phyloP scores from a whole-genome alignment of 2,888 invertebrate genomes.

The Crepidodera aurea region DNA sequence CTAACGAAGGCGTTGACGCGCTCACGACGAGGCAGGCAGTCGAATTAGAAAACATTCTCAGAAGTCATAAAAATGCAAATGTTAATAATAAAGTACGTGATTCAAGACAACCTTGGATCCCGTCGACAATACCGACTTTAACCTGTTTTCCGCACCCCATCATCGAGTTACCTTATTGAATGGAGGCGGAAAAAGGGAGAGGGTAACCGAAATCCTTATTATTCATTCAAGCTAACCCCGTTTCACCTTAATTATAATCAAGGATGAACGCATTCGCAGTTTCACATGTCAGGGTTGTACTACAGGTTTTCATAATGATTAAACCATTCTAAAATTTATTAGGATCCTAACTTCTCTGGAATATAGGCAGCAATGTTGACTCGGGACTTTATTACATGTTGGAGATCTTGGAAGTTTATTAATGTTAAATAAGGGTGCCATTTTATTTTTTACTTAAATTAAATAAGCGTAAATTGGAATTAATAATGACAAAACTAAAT shows the following conservation, averaged over 20 bases:
- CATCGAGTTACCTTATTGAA: slow-evolving; percentile 27
- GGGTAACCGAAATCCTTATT: slow-evolving; percentile 26
- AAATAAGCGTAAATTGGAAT: too few species aligned
- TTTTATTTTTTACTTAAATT: too few species aligned
- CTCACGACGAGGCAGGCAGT: slow-evolving; percentile 15
- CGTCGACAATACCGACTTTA: slow-evolving; percentile 20
- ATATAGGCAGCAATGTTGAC: slow-evolving; percentile 1
- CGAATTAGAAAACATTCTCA: slow-evolving; percentile 35
- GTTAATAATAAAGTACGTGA: slow-evolving; percentile 33
- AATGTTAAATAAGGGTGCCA: too few species aligned
- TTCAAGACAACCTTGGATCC: slow-evolving; percentile 22
- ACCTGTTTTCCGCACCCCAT: slow-evolving; percentile 26
- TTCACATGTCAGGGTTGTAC: slow-evolving; percentile 12
- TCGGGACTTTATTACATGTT: too few species aligned
- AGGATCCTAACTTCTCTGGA: neutral
- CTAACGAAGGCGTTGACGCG: slow-evolving; percentile 30
- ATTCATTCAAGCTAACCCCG: slow-evolving; percentile 25
- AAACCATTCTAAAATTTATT: slow-evolving; percentile 4
- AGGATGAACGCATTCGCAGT: slow-evolving; percentile 20
- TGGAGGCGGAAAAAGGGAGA: slow-evolving; percentile 2
- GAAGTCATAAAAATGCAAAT: slow-evolving; percentile 40
- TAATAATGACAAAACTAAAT: too few species aligned
- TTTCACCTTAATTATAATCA: slow-evolving; percentile 30
- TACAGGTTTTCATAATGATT: slow-evolving; percentile 1
- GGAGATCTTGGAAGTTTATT: too few species aligned